Percentiles rank a stretch among this genome's conserved stretches.
Conservation (phyloP, 2,888 invertebrate genomes). For the Galeopsomyia nigrocyanea region DNA sequence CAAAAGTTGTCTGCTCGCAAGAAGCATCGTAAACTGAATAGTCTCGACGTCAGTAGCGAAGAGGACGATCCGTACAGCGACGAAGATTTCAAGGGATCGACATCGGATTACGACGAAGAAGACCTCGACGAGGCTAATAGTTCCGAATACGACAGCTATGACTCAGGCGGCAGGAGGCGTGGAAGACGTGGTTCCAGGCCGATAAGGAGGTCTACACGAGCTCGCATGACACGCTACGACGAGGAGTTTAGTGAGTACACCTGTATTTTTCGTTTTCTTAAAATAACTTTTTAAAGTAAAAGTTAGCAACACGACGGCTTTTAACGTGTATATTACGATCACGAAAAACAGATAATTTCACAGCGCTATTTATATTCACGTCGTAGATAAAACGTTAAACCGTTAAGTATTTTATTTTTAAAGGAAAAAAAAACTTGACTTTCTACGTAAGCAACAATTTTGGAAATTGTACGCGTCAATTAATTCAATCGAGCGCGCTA, state of each 20-base stretch:
- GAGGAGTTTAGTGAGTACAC: constrained; percentile 72
- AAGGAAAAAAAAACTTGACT: background rate
- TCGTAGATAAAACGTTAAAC: no score
- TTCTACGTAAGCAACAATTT: constrained; percentile 9
- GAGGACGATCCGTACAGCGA: constrained; percentile 88
- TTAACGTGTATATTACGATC: no score
- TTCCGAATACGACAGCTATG: constrained; percentile 73
- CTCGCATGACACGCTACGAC: constrained; percentile 71
- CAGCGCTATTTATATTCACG: no score
- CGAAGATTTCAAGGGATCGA: constrained; percentile 91
- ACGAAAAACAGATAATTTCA: no score
- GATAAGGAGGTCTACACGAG: constrained; percentile 72
- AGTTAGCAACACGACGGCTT: no score
- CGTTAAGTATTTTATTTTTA: no score
- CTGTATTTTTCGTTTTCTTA: no score
- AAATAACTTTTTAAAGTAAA: no score
- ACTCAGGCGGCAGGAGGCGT: constrained; percentile 69
- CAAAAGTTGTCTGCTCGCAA: constrained; percentile 66
- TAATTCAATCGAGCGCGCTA: no score
- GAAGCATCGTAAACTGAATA: constrained; percentile 83
- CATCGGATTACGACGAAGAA: constrained; percentile 75
- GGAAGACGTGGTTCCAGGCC: constrained; percentile 69
- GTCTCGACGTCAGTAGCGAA: constrained; percentile 84
- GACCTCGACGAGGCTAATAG: constrained; percentile 71
- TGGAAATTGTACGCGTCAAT: background rate